phyloP scores from a whole-genome alignment of 2,888 invertebrate genomes.

The Eristalis tenax region DNA sequence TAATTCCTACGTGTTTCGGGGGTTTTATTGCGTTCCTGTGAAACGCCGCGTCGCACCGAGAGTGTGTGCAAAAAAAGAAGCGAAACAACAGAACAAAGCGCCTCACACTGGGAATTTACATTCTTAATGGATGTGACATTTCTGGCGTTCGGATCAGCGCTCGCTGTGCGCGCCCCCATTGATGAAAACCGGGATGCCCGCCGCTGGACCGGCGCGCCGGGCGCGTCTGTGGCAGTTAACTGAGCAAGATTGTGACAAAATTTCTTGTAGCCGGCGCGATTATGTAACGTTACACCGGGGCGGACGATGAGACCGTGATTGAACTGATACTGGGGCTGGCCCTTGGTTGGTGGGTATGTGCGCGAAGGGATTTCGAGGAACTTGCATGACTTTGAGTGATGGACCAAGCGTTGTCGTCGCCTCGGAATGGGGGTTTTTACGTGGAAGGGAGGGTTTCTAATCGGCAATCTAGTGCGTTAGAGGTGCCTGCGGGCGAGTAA shows the following conservation, averaged over 20 bases:
- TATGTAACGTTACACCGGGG: neutral
- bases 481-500: neutral
- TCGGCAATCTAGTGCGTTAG: neutral
- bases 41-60: constrained; percentile 46
- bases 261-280: neutral
- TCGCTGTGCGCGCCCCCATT: constrained; percentile 8
- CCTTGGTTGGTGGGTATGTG: neutral
- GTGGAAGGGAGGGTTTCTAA: neutral
- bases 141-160: constrained; percentile 1
- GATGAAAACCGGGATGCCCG: constrained; percentile 11
- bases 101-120: constrained; percentile 31
- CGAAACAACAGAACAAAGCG: constrained; percentile 7
- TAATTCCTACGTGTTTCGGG: constrained; percentile 58
- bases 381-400: neutral
- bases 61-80: neutral
- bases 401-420: neutral
- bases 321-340: neutral
- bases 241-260: neutral
- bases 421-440: neutral
- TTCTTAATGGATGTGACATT: constrained; percentile 58
- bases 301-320: neutral
- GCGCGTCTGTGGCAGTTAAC: neutral
- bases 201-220: neutral
- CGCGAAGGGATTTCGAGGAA: neutral
- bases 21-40: constrained; percentile 47